Evolutionary conservation across 35 echinoderm and acorn worm species (phyloP).

Genomic region (Stichopus chloronotus): DNA sequence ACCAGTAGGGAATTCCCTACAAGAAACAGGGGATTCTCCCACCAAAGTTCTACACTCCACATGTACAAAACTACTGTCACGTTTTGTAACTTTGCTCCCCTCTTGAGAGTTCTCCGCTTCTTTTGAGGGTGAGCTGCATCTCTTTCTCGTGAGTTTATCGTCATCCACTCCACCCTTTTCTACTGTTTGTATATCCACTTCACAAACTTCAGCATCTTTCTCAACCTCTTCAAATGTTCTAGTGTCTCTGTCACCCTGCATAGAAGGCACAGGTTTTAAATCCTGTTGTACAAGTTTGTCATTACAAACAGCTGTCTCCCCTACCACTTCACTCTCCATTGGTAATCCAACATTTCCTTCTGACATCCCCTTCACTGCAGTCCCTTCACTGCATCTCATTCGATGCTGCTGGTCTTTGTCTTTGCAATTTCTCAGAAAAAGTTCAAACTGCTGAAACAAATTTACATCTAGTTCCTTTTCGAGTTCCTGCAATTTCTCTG

Average conservation of each 20-base stretch:
- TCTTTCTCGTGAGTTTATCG: not conserved
- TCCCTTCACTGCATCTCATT: not conserved
- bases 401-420: not conserved
- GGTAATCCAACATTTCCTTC: not conserved
- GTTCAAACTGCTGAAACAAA: slow-evolving; percentile 25
- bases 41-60: not conserved
- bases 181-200: not conserved
- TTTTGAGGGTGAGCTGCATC: not conserved
- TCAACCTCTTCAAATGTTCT: not conserved
- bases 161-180: not conserved
- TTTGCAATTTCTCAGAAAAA: not conserved
- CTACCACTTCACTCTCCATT: not conserved
- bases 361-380: not conserved
- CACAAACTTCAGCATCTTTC: too few species aligned
- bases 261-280: not conserved
- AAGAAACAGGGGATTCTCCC: not conserved
- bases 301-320: not conserved
- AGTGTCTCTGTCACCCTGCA: not conserved
- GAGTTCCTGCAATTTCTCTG: not conserved
- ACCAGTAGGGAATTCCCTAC: not conserved
- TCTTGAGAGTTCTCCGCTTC: not conserved
- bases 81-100: not conserved
- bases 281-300: not conserved
- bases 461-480: not conserved
- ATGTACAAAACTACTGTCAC: not conserved